Percentiles rank a stretch among this genome's conserved stretches.
Conservation (phyloP, 2,888 invertebrate genomes). For the Trissoscelio sp. region DNA sequence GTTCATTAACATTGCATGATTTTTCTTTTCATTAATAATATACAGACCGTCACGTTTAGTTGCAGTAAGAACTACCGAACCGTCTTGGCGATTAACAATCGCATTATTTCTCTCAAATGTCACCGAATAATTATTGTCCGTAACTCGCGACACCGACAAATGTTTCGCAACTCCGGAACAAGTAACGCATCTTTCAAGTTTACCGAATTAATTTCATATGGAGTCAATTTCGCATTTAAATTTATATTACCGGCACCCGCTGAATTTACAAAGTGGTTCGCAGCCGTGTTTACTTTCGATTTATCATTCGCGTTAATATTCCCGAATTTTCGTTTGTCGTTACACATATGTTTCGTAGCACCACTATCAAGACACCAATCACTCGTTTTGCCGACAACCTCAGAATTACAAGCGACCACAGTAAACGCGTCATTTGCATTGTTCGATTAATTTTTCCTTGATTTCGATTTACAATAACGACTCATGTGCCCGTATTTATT, state of each 20-base stretch:
- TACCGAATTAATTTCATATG: background rate
- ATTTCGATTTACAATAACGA: background rate
- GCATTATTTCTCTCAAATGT: background rate
- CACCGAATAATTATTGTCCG: background rate
- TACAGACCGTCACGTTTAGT: background rate
- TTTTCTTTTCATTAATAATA: background rate
- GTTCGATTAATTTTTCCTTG: conserved; percentile 12
- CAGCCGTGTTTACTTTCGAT: conserved; percentile 45
- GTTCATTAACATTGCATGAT: background rate
- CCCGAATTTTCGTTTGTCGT: conserved; percentile 27
- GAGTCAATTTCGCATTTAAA: conserved; percentile 1
- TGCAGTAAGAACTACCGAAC: background rate
- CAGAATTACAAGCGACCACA: conserved; percentile 36
- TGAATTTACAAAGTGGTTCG: conserved; percentile 47
- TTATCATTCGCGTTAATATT: conserved; percentile 4
- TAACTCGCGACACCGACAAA: background rate
- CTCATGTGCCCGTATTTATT: background rate
- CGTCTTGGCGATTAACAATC: background rate
- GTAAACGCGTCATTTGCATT: conserved; percentile 25
- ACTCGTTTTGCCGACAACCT: conserved; percentile 3
- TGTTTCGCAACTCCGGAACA: background rate
- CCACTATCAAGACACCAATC: conserved; percentile 64
- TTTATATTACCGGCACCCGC: conserved; percentile 24
- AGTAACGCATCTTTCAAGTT: background rate
- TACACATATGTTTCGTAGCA: conserved; percentile 57